phyloP scores from a whole-genome alignment of 2,888 invertebrate genomes.

The Cybosia mesomella region DNA sequence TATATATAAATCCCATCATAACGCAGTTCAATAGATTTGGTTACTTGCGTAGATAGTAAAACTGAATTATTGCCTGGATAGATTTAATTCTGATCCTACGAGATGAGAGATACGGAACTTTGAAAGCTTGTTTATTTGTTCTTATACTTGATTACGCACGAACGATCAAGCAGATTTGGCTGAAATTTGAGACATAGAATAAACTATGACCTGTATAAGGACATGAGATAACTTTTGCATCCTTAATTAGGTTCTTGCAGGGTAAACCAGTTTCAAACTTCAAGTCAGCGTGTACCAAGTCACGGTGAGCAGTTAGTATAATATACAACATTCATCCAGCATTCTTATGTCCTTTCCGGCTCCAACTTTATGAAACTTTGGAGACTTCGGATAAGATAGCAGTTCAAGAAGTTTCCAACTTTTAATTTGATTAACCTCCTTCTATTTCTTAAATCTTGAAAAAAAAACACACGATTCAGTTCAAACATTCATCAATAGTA shows the following conservation, averaged over 20 bases:
- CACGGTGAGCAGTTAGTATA: background rate
- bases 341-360: background rate
- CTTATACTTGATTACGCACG: background rate
- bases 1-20: background rate
- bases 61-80: background rate
- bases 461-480: background rate
- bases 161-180: background rate
- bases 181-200: background rate
- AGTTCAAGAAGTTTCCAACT: background rate
- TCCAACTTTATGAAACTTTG: background rate
- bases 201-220: background rate
- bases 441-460: background rate
- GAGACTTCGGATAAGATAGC: background rate
- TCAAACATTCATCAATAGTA: background rate
- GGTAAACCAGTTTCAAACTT: too few species aligned
- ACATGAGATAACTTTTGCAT: background rate
- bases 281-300: background rate
- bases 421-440: conserved; percentile 3
- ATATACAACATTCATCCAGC: background rate
- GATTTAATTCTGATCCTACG: background rate
- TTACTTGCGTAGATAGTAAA: background rate
- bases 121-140: background rate
- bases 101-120: background rate
- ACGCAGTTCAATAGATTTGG: background rate
- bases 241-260: background rate